Percentiles rank a stretch among this genome's conserved stretches.
Conservation (phyloP, 1,140 invertebrate genomes). For the Periplaneta americana region DNA sequence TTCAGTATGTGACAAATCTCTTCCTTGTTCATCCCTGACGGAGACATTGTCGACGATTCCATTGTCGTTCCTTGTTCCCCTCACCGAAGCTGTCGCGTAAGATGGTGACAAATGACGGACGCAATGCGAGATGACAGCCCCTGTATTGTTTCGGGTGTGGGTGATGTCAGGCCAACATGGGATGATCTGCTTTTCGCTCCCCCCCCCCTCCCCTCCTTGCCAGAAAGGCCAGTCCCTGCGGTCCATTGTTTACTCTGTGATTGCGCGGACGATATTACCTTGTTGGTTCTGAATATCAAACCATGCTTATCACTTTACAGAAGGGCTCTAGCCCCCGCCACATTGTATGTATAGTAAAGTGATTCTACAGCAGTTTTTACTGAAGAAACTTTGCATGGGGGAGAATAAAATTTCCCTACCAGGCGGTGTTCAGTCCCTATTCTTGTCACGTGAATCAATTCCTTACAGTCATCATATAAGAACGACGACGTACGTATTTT, state of each 20-base stretch:
- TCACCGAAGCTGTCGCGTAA: not conserved
- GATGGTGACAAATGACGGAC: not conserved
- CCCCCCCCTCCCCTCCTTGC: too few relatives aligned
- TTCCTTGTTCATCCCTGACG: not conserved
- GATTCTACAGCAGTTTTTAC: not conserved
- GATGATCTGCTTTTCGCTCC: not conserved
- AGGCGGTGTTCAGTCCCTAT: too few relatives aligned
- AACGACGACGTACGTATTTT: too few relatives aligned
- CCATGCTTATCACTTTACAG: not conserved
- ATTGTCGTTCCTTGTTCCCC: not conserved
- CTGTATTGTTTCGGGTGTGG: not conserved
- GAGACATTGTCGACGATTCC: not conserved
- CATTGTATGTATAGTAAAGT: not conserved
- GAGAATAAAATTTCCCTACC: not conserved
- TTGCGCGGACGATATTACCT: not conserved
- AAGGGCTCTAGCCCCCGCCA: not conserved
- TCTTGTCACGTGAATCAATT: too few relatives aligned
- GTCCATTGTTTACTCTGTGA: not conserved
- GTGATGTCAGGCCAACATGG: not conserved
- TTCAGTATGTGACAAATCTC: not conserved
- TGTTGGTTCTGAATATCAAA: not conserved
- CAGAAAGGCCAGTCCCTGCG: not conserved
- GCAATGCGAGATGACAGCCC: not conserved
- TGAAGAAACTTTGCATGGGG: not conserved
- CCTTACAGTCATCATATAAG: too few relatives aligned